phyloP scores from a whole-genome alignment of 2,113 vertebrate genomes.

The Thunnus maccoyii region DNA sequence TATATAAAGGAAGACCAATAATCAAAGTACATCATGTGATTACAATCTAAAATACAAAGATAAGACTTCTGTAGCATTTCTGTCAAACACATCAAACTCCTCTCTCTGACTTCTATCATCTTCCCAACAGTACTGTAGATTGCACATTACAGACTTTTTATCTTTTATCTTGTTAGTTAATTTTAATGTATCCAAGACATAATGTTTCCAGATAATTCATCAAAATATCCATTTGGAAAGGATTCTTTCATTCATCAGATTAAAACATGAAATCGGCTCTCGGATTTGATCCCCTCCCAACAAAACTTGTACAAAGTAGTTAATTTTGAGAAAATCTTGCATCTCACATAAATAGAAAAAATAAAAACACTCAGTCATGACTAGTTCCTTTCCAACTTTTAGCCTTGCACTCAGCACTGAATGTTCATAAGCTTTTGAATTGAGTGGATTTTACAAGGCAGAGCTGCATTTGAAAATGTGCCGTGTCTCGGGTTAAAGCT shows the following conservation, averaged over 20 bases:
- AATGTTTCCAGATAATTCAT: neutral
- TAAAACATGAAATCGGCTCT: neutral
- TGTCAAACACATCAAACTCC: neutral
- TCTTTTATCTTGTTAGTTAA: neutral
- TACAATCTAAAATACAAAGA: neutral
- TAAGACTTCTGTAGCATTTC: neutral
- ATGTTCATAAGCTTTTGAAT: constrained; percentile 44
- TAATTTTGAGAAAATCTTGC: neutral
- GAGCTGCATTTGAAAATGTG: constrained; percentile 36
- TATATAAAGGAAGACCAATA: neutral
- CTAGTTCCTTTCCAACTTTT: constrained; percentile 29
- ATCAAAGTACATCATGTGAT: neutral
- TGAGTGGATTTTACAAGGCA: constrained; percentile 40
- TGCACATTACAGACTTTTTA: constrained; percentile 3
- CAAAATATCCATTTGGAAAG: neutral
- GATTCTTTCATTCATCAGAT: neutral
- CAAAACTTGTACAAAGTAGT: too few relatives aligned
- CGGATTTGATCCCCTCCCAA: too few relatives aligned
- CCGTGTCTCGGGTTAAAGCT: constrained; percentile 39
- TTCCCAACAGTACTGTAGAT: neutral
- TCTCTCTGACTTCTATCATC: neutral
- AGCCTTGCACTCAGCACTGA: constrained; percentile 13
- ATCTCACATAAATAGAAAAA: constrained; percentile 32
- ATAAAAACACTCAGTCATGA: constrained; percentile 35
- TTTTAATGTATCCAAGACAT: constrained; percentile 1